A percentile compares a stretch with the other conserved stretches of the same genome.
Conservation (phyloP, 2,888 invertebrate genomes). For the Nomada ferruginata region DNA sequence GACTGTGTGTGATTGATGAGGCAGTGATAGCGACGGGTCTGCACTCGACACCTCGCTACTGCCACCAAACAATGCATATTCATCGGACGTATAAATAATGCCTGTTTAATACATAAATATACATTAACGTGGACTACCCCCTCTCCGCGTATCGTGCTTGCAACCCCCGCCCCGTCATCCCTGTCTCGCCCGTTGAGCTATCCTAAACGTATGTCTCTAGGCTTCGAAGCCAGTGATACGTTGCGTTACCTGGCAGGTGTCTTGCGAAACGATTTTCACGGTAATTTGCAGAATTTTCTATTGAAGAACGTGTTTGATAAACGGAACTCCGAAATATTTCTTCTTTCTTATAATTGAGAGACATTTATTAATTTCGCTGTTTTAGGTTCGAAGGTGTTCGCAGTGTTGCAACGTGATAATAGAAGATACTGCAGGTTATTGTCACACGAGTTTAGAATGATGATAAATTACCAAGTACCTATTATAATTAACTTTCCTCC, state of each 20-base stretch:
- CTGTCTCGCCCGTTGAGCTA: conserved; percentile 12
- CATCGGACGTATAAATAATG: conserved; percentile 83
- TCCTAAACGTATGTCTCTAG: neutral
- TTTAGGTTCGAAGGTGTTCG: too few relatives aligned
- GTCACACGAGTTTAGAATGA: too few relatives aligned
- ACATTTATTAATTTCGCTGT: neutral
- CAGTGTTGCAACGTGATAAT: too few relatives aligned
- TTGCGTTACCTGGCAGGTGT: neutral
- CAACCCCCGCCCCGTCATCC: conserved; percentile 21
- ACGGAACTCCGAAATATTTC: neutral
- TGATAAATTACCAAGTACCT: too few relatives aligned
- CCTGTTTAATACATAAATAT: conserved; percentile 84
- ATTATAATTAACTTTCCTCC: too few relatives aligned
- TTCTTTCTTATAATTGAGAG: neutral
- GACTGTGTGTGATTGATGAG: conserved; percentile 83
- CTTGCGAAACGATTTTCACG: neutral
- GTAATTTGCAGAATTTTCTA: neutral
- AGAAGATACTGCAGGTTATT: too few relatives aligned
- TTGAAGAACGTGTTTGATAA: neutral
- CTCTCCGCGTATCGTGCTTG: neutral
- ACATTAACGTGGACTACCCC: conserved; percentile 73
- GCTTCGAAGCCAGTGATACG: neutral
- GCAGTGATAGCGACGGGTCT: conserved; percentile 84
- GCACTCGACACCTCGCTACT: conserved; percentile 83
- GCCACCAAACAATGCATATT: conserved; percentile 83